These are phyloP conservation scores for Branchipolynoe longqiensis DNA, from an alignment of 2,888 invertebrate species.

Conservation along the genomic window DNA sequence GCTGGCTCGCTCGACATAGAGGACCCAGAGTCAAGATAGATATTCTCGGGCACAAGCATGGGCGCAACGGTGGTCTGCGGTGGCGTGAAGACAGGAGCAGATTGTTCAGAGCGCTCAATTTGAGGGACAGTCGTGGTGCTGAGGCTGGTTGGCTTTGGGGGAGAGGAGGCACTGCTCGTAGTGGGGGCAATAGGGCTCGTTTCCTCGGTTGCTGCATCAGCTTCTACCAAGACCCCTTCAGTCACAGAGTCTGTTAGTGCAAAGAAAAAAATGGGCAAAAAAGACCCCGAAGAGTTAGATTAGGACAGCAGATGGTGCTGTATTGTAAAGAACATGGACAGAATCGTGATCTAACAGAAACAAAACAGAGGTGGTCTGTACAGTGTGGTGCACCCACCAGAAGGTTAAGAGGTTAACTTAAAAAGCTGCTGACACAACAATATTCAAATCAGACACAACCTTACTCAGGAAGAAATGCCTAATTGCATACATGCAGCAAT, in stretches of 20 bases:
- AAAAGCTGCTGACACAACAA: constrained; percentile 18
- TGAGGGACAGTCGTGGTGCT: constrained; percentile 22
- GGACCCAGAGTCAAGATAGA: constrained; percentile 43
- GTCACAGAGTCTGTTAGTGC: constrained; percentile 57
- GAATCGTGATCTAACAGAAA: constrained; percentile 23
- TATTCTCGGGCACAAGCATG: constrained; percentile 30
- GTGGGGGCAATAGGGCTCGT: constrained; percentile 6
- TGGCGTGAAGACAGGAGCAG: constrained; percentile 27
- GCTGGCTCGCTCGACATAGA: constrained; percentile 73
- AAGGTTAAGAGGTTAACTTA: neutral
- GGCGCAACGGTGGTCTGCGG: constrained; percentile 45
- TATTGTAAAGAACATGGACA: neutral
- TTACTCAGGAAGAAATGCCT: neutral
- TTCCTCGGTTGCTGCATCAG: constrained; percentile 9
- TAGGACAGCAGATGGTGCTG: constrained; percentile 36
- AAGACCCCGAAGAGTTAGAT: constrained; percentile 53
- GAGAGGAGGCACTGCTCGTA: constrained; percentile 7
- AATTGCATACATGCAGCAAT: constrained; percentile 9
- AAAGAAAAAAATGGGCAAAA: constrained; percentile 56
- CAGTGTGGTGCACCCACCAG: neutral
- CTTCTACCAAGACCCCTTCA: constrained; percentile 35
- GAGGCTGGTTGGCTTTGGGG: constrained; percentile 25
- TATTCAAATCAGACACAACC: constrained; percentile 10
- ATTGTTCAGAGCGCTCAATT: constrained; percentile 37
- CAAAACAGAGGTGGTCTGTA: neutral